These are phyloP conservation scores for Tarsius wallacei DNA, from an alignment of 2,797 vertebrate species.

Conservation along the genomic window DNA sequence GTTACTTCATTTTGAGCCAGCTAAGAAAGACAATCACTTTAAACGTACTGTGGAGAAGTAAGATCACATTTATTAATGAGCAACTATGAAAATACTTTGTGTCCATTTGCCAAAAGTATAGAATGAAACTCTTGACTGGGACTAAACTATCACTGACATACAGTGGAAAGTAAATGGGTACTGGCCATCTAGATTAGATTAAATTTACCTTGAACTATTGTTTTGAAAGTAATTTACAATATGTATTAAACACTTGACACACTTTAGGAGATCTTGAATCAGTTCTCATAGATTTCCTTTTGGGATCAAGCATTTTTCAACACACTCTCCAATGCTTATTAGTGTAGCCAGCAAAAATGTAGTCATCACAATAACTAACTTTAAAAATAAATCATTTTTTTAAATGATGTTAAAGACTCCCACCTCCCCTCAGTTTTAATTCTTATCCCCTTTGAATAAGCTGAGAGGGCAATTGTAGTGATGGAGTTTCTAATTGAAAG, in stretches of 20 bases:
- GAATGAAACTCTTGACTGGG: background rate
- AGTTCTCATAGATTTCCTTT: background rate
- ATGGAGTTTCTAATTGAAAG: slow-evolving; percentile 57
- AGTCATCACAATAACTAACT: background rate
- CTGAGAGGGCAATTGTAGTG: background rate
- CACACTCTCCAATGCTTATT: background rate
- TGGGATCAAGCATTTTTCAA: background rate
- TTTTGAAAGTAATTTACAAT: background rate
- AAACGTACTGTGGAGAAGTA: background rate
- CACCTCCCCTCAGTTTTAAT: background rate
- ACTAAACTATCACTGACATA: background rate
- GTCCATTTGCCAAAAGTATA: background rate
- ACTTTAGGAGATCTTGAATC: background rate
- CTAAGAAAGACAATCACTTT: background rate
- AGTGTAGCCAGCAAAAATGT: background rate
- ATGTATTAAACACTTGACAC: background rate
- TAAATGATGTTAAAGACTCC: background rate
- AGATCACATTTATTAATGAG: background rate
- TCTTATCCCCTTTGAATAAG: background rate
- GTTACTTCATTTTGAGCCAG: slow-evolving; percentile 11
- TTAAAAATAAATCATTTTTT: background rate
- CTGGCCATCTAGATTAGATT: background rate
- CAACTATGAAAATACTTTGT: background rate
- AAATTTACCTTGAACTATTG: background rate
- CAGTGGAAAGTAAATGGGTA: background rate